Evolutionary conservation across 2,888 invertebrate species (phyloP).

Genomic region (Leucophora obtusa): DNA sequence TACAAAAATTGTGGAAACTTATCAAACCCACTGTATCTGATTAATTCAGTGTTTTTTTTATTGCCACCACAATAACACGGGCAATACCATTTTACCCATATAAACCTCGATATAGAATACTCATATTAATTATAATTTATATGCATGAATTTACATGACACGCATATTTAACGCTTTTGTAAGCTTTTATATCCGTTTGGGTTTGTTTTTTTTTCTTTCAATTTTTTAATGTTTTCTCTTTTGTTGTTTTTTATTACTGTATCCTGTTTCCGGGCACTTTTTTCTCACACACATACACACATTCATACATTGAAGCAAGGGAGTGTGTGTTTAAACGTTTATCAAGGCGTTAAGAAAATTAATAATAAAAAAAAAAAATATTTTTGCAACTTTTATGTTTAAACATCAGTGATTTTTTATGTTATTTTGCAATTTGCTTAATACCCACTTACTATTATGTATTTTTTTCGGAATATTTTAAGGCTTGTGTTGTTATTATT

Average conservation of each 20-base stretch:
- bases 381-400: neutral
- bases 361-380: constrained; percentile 6
- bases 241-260: constrained; percentile 16
- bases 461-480: neutral
- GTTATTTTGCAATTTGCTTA: constrained; percentile 19
- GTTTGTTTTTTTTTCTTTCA: constrained; percentile 7
- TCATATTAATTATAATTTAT: constrained; percentile 1
- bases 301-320: neutral
- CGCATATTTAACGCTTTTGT: constrained; percentile 30
- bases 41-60: too few relatives aligned
- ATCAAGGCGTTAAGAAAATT: constrained; percentile 33
- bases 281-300: neutral
- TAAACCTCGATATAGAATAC: neutral
- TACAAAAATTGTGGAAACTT: too few relatives aligned
- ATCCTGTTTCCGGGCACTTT: constrained; percentile 18
- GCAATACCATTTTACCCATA: too few relatives aligned
- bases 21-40: too few relatives aligned
- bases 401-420: constrained; percentile 9
- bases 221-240: constrained; percentile 10
- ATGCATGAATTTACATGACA: constrained; percentile 25
- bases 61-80: too few relatives aligned
- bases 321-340: constrained; percentile 26
- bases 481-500: neutral
- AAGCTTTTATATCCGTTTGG: constrained; percentile 21
- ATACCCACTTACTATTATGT: neutral